Conservation (phyloP, 2,113 vertebrate genomes). For the Channa argus region DNA sequence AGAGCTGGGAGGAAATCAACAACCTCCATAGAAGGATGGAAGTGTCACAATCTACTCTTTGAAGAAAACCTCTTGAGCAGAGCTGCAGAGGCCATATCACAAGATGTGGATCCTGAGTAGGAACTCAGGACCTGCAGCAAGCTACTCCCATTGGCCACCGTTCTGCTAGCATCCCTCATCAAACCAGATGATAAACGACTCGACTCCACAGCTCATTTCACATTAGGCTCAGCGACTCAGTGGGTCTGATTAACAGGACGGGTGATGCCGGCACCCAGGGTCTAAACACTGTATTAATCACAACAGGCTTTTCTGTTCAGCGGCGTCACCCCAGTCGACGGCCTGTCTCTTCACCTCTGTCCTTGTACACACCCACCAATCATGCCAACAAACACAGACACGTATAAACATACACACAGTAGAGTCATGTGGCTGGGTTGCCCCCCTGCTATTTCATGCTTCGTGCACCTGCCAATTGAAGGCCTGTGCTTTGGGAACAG, state of each 20-base stretch:
- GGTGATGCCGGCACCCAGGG: constrained; percentile 27
- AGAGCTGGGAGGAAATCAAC: too few relatives aligned
- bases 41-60: too few relatives aligned
- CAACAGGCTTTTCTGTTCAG: constrained; percentile 23
- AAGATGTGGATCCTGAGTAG: too few relatives aligned
- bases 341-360: constrained; percentile 12
- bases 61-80: too few relatives aligned
- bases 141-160: neutral
- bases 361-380: constrained; percentile 3
- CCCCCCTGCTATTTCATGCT: constrained; percentile 70
- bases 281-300: constrained; percentile 74
- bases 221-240: constrained; percentile 66
- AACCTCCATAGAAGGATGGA: too few relatives aligned
- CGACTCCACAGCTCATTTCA: constrained; percentile 72
- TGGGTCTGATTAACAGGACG: constrained; percentile 62
- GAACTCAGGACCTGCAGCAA: too few relatives aligned
- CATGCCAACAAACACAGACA: constrained; percentile 14
- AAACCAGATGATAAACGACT: constrained; percentile 53
- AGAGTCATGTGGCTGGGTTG: constrained; percentile 13
- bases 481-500: constrained; percentile 45
- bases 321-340: constrained; percentile 2
- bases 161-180: constrained; percentile 39
- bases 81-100: too few relatives aligned
- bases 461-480: constrained; percentile 73
- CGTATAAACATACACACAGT: neutral